phyloP scores from a whole-genome alignment of 2,113 vertebrate genomes.

The Antechinus flavipes region DNA sequence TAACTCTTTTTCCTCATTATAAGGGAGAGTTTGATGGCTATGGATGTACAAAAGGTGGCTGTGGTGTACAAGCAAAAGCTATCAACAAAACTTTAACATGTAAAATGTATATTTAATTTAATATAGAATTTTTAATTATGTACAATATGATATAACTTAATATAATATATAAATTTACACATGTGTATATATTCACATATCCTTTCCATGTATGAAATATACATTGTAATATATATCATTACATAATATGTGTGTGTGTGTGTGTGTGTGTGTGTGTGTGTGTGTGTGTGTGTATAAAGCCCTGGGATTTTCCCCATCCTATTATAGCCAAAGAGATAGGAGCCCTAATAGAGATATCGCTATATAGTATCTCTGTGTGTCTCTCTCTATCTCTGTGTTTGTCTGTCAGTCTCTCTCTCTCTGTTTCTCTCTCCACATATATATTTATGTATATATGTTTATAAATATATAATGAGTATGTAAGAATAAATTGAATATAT shows the following conservation, averaged over 20 bases:
- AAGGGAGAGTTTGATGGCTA: background rate
- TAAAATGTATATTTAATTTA: background rate
- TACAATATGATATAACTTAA: background rate
- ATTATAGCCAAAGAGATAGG: background rate
- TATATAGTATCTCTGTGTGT: too few relatives aligned
- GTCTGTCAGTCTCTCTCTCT: too few relatives aligned
- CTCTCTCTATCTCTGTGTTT: too few relatives aligned
- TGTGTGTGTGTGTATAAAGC: background rate
- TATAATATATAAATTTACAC: background rate
- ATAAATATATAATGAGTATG: too few relatives aligned
- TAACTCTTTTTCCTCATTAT: background rate
- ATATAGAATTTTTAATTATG: background rate
- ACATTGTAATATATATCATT: too few relatives aligned
- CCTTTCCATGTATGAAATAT: too few relatives aligned
- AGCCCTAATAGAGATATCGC: background rate
- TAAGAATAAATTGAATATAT: too few relatives aligned
- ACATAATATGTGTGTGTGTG: background rate
- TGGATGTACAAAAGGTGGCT: background rate
- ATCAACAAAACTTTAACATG: background rate
- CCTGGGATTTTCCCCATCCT: constrained; percentile 7
- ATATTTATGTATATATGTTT: too few relatives aligned
- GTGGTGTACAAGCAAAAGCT: background rate
- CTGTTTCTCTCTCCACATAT: too few relatives aligned
- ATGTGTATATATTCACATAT: background rate
- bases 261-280: too few relatives aligned